These are phyloP conservation scores for Brevimyrus niger DNA, from an alignment of 2,113 vertebrate genomes.

Conservation along the genomic window DNA sequence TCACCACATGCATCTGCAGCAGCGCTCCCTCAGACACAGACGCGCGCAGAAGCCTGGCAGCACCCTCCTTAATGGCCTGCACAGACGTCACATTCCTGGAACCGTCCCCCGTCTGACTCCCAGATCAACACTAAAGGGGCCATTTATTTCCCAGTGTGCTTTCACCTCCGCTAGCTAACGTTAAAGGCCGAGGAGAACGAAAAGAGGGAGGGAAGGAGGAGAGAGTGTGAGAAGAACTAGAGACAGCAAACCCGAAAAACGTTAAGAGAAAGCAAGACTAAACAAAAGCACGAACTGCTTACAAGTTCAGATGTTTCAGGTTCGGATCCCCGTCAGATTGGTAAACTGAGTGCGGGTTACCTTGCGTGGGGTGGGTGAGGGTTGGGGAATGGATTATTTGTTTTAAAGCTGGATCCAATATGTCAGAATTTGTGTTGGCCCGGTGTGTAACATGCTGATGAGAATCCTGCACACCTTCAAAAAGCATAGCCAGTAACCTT, in stretches of 20 bases:
- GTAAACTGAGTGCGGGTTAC: neutral
- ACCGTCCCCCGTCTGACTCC: conserved; percentile 13
- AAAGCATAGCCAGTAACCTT: neutral
- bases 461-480: neutral
- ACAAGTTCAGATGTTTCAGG: neutral
- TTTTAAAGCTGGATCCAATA: neutral
- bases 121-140: conserved; percentile 17
- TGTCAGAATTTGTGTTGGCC: neutral
- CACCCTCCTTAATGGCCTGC: conserved; percentile 8
- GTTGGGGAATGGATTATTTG: neutral
- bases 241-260: neutral
- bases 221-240: neutral
- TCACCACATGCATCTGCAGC: neutral
- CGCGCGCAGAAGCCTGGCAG: neutral
- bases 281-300: neutral
- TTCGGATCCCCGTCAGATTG: neutral
- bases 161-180: conserved; percentile 4
- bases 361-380: neutral
- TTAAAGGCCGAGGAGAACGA: neutral
- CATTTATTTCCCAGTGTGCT: conserved; percentile 14
- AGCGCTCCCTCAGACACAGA: neutral
- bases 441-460: neutral
- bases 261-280: neutral
- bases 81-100: conserved; percentile 24
- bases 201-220: neutral